Evolutionary conservation across 2,113 vertebrate genomes (phyloP).

Genomic region (Eleginops maclovinus): DNA sequence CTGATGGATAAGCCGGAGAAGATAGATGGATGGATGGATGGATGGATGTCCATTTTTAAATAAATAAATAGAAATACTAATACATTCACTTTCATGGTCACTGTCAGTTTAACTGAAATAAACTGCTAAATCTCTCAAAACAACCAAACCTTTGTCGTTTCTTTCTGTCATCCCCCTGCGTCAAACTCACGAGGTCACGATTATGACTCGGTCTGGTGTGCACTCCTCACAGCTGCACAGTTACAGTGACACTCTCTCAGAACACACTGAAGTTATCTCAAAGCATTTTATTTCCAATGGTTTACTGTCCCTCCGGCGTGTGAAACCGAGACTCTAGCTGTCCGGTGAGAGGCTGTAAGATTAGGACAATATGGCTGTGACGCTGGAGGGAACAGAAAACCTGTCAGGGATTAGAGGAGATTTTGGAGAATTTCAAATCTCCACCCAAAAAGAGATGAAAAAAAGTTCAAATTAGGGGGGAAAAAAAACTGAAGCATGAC

Average conservation of each 20-base stretch:
- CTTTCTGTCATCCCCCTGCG: background rate
- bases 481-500: background rate
- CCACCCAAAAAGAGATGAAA: background rate
- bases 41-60: too few species aligned
- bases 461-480: constrained; percentile 5
- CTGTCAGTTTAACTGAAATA: background rate
- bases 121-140: background rate
- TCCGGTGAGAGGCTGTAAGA: constrained; percentile 49
- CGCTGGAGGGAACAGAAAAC: constrained; percentile 37
- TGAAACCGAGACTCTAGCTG: constrained; percentile 40
- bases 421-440: constrained; percentile 64
- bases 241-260: constrained; percentile 30
- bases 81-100: background rate
- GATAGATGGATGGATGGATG: too few species aligned
- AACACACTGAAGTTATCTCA: constrained; percentile 45
- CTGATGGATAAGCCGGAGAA: too few species aligned
- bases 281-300: constrained; percentile 43
- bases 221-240: constrained; percentile 16
- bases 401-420: constrained; percentile 67
- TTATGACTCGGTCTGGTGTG: constrained; percentile 17
- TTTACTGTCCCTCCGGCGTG: constrained; percentile 38
- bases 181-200: constrained; percentile 32
- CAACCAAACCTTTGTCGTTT: background rate
- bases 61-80: too few species aligned
- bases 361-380: constrained; percentile 44